Percentiles rank a stretch among this genome's conserved stretches.
phyloP scores from a whole-genome alignment of 2,113 vertebrate species.

The Eulemur rufifrons region DNA sequence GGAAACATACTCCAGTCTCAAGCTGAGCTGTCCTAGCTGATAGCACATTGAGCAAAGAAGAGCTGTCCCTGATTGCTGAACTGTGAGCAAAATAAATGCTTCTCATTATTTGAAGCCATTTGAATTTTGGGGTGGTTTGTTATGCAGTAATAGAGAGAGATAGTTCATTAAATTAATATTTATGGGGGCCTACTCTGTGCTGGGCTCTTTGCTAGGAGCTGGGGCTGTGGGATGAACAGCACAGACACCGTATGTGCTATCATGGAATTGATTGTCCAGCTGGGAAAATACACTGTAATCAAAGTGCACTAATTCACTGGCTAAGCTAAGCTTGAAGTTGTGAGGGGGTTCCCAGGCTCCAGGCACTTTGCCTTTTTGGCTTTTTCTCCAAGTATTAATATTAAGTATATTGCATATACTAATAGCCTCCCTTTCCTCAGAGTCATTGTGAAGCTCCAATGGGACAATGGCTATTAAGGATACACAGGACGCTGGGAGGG shows the following conservation, averaged over 20 bases:
- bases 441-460: not conserved
- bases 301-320: not conserved
- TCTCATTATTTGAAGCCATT: not conserved
- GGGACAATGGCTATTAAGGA: not conserved
- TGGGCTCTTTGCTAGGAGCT: not conserved
- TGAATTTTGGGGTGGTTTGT: not conserved
- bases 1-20: not conserved
- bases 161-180: not conserved
- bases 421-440: not conserved
- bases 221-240: not conserved
- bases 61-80: too few relatives aligned
- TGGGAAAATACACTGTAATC: not conserved
- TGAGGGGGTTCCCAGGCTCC: not conserved
- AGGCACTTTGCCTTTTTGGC: too few relatives aligned
- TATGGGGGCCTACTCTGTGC: not conserved
- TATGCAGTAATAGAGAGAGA: not conserved
- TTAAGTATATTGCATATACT: too few relatives aligned
- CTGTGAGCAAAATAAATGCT: not conserved
- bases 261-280: not conserved
- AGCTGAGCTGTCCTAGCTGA: not conserved
- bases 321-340: not conserved
- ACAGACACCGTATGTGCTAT: not conserved
- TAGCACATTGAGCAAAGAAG: fast-evolving
- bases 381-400: not conserved
- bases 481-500: not conserved